Base-by-base conservation (phyloP, 2,888 invertebrate species). In the Cephus pulcher region DNA sequence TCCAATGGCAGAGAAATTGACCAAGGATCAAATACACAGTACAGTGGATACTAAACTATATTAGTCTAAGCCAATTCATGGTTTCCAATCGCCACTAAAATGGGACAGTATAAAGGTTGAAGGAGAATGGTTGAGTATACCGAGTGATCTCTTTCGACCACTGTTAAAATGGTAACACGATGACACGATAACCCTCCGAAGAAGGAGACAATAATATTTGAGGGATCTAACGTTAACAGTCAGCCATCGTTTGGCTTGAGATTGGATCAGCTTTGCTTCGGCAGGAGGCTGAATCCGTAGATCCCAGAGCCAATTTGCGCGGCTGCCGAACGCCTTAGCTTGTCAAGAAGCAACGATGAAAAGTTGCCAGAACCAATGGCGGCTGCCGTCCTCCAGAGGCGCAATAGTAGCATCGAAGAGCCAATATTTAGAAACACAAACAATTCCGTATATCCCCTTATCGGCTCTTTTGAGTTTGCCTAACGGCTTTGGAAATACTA, bases 161-260 rank as follows among this genome's bases (percentile, higher is more conserved):
- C 23, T 56, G 56, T 56, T 56, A 56, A 56, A 56, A 56, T 56
- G 56, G 23, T 56, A 56, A 56, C 56, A 56, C 56, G 69, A 34
- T 76, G 70, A 15, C 32, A 68, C 12, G 30, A 34, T n/a, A 33
- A 35, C 71, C 71, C 33, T 23, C 12, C 11, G 33, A 34, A 70
- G 37, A 11, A 35, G 33, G 37, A 35, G 23, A 37, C 69, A 79
- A 78, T 73, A 80, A 80, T 78, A 90, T 90, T 90, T 89, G 88
- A 83, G 86, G 87, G 90, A 90, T 89, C 90, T 86, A 88, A 87
- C 88, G 78, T 88, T 89, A 90, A 90, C 89, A 90, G 90, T 89
- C 90, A 90, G 90, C 89, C 89, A 90, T 89, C 88, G 88, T 91
- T 90, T 90, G 89, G 88, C 87, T 89, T 86, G 88, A 88, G 88